Base-by-base conservation (phyloP, 2,113 vertebrate genomes). In the Galbula dea region DNA sequence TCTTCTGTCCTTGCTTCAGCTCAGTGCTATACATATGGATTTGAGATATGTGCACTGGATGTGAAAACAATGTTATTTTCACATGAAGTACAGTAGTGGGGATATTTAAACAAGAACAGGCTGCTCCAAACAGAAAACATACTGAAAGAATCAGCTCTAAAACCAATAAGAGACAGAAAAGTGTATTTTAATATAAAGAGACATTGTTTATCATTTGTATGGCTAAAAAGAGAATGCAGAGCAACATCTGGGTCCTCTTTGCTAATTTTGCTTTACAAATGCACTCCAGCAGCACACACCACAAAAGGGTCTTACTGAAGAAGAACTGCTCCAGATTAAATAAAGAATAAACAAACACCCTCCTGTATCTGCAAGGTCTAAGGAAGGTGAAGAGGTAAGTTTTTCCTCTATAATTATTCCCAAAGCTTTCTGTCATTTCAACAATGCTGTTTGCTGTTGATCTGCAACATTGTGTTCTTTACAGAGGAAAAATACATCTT, bases 211-310 rank as follows among this genome's bases (percentile, higher is more conserved):
- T 83, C 62, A 89, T 88, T 94, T 83, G 75, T 91, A 83, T 67
- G 39, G 72, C 67, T 96, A 89, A 94, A 89, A 94, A 73, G 84
- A 85, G 84, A 92, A 88, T 71, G 75, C 84, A 91, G 69, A 94
- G 63, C 46, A 89, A 94, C 94, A 96, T 96, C 93, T 95, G 94
- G 77, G 71, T 91, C 65, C 63, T 88, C 71, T 96, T 92, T 89
- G 84, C 63, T 94, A 85, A 95, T 95, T 94, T 89, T 10, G 43
- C 87, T 93, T 91, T 93, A 87, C 79, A 94, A 94, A 93, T 68
- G 89, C 21, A 67, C 46, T 92, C 89, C 91, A 83, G 93, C 89
- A 92, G 43, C 43, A 80, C 41, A 72, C 30, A 48, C 84, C 82
- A 89, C 87, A 65, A 39, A 73, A 77, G 21, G 48, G 24, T 63